Evolutionary conservation across 2,888 invertebrate species (phyloP).

Genomic region (Allophyes oxyacanthae): DNA sequence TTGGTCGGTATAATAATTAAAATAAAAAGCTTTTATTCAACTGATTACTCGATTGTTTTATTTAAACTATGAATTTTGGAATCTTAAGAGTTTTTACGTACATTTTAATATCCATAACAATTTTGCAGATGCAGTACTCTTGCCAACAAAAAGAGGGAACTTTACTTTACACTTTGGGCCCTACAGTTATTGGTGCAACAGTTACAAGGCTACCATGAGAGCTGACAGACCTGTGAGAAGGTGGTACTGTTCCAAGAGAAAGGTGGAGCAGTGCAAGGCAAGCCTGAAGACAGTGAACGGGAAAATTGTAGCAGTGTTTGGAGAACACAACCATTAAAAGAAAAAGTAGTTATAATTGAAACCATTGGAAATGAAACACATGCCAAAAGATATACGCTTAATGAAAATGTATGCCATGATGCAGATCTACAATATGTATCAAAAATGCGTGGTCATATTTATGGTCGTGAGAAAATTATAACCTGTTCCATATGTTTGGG

Average conservation of each 20-base stretch:
- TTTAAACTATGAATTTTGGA: too few relatives aligned
- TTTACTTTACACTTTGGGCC: slow-evolving; percentile 57
- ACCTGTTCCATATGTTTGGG: too few relatives aligned
- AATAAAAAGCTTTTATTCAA: background rate
- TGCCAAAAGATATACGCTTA: background rate
- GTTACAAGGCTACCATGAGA: slow-evolving; percentile 8
- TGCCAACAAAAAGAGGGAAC: slow-evolving; percentile 46
- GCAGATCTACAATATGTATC: too few relatives aligned
- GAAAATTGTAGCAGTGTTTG: slow-evolving; percentile 25
- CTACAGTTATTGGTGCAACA: slow-evolving; percentile 66
- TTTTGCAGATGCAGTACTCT: slow-evolving; percentile 41
- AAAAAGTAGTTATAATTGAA: background rate
- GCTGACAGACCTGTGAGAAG: slow-evolving; percentile 8
- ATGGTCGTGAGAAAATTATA: too few relatives aligned
- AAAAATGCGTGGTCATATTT: too few relatives aligned
- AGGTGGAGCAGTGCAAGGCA: slow-evolving; percentile 25
- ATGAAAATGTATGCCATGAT: background rate
- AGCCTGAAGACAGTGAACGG: slow-evolving; percentile 36
- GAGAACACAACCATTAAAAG: slow-evolving; percentile 36
- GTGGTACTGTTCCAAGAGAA: slow-evolving; percentile 49
- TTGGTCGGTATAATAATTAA: background rate
- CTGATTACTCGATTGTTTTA: background rate
- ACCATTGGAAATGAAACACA: background rate
- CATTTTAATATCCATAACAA: background rate
- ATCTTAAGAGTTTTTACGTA: background rate